A percentile compares a stretch with the other conserved stretches of the same genome.
Conservation (phyloP, 1,140 invertebrate genomes). For the Berghia stephanieae region DNA sequence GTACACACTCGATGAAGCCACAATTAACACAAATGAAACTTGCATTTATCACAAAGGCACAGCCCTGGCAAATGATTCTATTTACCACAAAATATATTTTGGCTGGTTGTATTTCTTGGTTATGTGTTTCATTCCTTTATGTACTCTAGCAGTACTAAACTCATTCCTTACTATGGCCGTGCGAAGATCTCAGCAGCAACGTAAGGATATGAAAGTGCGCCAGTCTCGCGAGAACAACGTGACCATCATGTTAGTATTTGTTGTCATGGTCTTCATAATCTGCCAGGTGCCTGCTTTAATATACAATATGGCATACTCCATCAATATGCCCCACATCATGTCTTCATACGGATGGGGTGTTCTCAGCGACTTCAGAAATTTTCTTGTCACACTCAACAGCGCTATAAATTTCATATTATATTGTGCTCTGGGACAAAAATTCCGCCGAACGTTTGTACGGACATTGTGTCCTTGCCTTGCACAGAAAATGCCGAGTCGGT, state of each 20-base stretch:
- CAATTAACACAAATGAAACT: constrained; percentile 27
- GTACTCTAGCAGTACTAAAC: constrained; percentile 85
- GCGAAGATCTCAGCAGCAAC: constrained; percentile 55
- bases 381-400: constrained; percentile 95
- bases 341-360: constrained; percentile 46
- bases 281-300: constrained; percentile 91
- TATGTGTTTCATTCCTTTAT: constrained; percentile 90
- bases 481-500: constrained; percentile 39
- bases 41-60: constrained; percentile 74
- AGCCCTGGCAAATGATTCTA: constrained; percentile 74
- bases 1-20: constrained; percentile 60
- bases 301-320: constrained; percentile 77
- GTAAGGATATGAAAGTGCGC: constrained; percentile 58
- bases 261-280: constrained; percentile 91
- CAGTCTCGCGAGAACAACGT: constrained; percentile 66
- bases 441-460: constrained; percentile 87
- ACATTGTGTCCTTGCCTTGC: constrained; percentile 77
- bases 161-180: constrained; percentile 80
- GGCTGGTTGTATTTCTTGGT: constrained; percentile 92
- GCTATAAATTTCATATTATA: constrained; percentile 98
- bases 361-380: constrained; percentile 73
- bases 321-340: constrained; percentile 45
- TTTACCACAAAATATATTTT: constrained; percentile 85
- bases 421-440: constrained; percentile 96
- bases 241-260: constrained; percentile 90